Conservation (phyloP, 2,888 invertebrate genomes). For the Entomobrya multifasciata region DNA sequence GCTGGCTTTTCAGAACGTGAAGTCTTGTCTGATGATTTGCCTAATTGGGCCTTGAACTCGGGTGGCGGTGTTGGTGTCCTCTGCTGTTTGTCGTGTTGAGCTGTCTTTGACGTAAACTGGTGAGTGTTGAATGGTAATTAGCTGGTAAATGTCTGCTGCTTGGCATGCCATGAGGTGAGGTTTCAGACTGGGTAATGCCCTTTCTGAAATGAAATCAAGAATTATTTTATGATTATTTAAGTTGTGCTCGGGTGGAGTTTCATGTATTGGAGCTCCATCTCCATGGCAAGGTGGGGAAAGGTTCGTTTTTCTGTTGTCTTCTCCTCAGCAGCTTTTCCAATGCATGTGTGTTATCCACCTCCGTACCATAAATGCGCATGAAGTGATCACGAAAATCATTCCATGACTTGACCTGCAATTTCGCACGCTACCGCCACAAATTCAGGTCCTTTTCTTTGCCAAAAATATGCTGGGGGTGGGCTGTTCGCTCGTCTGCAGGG, state of each 20-base stretch:
- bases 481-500: neutral
- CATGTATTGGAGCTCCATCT: slow-evolving; percentile 39
- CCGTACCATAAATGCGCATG: slow-evolving; percentile 28
- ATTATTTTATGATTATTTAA: no score
- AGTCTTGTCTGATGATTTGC: no score
- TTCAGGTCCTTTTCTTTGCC: slow-evolving; percentile 22
- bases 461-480: neutral
- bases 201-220: no score
- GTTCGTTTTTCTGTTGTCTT: slow-evolving; percentile 28
- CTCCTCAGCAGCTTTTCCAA: slow-evolving; percentile 15
- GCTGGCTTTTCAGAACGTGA: no score
- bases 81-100: no score
- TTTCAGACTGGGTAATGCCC: no score
- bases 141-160: no score
- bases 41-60: no score
- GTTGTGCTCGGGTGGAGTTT: slow-evolving; percentile 49
- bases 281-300: slow-evolving; percentile 51
- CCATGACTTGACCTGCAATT: slow-evolving; percentile 12
- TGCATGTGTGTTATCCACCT: neutral
- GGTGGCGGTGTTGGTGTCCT: no score
- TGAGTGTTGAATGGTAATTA: no score
- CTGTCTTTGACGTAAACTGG: no score
- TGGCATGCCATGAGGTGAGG: no score
- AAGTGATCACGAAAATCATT: slow-evolving; percentile 31
- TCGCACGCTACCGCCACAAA: slow-evolving; percentile 55